phyloP scores from a whole-genome alignment of 2,888 invertebrate genomes.

The Hypomecis atomaria region DNA sequence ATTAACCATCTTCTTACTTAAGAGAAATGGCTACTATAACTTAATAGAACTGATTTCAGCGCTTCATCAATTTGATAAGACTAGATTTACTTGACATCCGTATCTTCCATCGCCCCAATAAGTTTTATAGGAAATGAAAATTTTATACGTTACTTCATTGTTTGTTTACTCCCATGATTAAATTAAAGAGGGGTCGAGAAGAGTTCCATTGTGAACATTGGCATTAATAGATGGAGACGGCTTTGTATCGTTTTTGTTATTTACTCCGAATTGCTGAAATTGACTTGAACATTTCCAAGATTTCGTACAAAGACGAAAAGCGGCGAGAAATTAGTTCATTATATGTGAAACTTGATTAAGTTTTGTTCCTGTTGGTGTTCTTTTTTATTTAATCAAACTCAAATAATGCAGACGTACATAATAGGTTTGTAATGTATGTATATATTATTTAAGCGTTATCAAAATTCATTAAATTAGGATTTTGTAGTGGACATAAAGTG shows the following conservation, averaged over 20 bases:
- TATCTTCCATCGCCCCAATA: background rate
- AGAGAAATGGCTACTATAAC: background rate
- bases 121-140: constrained; percentile 17
- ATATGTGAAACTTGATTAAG: too few species aligned
- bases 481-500: too few species aligned
- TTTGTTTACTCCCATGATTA: constrained; percentile 37
- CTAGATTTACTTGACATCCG: background rate
- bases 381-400: too few species aligned
- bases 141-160: constrained; percentile 26
- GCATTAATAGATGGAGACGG: constrained; percentile 32
- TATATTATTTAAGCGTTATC: too few species aligned
- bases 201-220: constrained; percentile 30
- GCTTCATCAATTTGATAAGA: constrained; percentile 2
- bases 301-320: constrained; percentile 6
- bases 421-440: too few species aligned
- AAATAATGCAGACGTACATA: too few species aligned
- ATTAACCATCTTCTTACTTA: background rate
- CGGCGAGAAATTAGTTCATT: background rate
- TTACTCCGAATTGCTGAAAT: constrained; percentile 29
- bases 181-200: constrained; percentile 30
- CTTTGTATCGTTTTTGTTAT: constrained; percentile 35
- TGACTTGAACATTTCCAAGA: constrained; percentile 15
- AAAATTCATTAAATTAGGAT: too few species aligned
- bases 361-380: too few species aligned
- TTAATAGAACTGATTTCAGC: constrained; percentile 1